Evolutionary conservation across 2,113 vertebrate genomes (phyloP), one percentile per base, ranked within the genome.

Genomic region (Sceloporus undulatus): DNA sequence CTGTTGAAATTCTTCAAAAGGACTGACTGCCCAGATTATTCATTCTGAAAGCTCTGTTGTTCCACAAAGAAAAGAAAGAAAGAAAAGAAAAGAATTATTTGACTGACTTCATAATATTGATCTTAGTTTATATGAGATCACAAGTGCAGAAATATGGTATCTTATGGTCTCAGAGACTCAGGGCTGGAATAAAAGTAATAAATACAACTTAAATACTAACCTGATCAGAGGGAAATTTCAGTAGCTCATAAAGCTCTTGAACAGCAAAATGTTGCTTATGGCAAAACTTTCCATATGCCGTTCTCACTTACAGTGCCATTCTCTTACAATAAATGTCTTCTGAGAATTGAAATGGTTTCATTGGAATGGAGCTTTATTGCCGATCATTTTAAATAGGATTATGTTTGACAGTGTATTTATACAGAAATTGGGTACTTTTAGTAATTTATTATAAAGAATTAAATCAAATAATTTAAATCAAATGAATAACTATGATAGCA

Each of bases 141-240:
- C 4, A 75, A 91, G 16, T 34, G 84, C 38, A 90, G 92, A 90
- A 88, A 91, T 91, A 80, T 40, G 8, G 83, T 25, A 87, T 29
- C 18, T 8, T 19, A 62, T 48, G 82, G 65, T 68, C 85, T 83
- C 66, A 68, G 27, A 85, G 88, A 84, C 9, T 23, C 6, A 56
- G 40, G 40, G n/a, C 68, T 81, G 0, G 75, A 82, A 90, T 78
- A 91, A 92, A 92, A 92, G 82, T 86, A 88, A 90, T 85, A 94
- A 92, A 93, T 91, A 90, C 10, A 87, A 38, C 74, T 94, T 91
- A 94, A 95, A 95, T 89, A 19, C 27, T 94, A 90, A 91, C 52
- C 40, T 84, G 27, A 88, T 82, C 40, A 92, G 88, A 84, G 92
- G 90, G 27, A 90, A 88, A 91, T 90, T 86, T 87, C 91, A 92